Base-by-base conservation (phyloP, 2,797 vertebrate species). In the Parauchenoglanis ngamensis region DNA sequence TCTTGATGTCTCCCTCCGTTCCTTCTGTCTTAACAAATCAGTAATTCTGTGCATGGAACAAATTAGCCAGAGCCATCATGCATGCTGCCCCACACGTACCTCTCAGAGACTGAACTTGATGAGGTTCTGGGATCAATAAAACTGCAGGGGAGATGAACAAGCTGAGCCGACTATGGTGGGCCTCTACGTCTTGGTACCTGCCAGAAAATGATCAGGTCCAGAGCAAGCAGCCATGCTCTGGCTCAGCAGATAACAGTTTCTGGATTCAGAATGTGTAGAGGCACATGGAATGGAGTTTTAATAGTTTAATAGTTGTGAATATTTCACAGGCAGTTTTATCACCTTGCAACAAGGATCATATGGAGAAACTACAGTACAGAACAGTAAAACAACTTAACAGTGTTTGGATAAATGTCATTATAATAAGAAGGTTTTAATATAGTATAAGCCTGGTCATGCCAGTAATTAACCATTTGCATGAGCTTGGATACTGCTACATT, bases 381-480 rank as follows among this genome's bases (percentile, higher is more conserved):
- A 89, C 54, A 87, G 84, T 88, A 68, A 84, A 88, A 52, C 49
- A 91, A 70, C 81, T 80, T 92, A 91, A 83, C 44, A 89, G 85
- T 88, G 88, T 85, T 89, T 56, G 83, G 65, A 49, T 78, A 78
- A 90, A 87, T 85, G 82, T 89, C 88, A 91, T 90, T 83, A 89
- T 68, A 93, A 90, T 89, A 90, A 73, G 49, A 89, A 90, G 84
- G 11, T 61, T 79, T 79, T 88, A 91, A 90, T 91, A 91, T 86
- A 85, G 92, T 92, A 93, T 91, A 89, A 46, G 81, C 86, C 88
- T 90, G 85, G 90, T 88, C 88, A 89, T 89, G 90, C 75, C 56
- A 76, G 87, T 84, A 92, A 91, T 92, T 78, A 90, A 80, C 85
- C 89, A 89, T 90, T 93, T 91, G 87, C 88, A 91, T 90, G 87